Base-by-base conservation (phyloP, 2,888 invertebrate species). In the Caenorhabditis parvicauda region DNA sequence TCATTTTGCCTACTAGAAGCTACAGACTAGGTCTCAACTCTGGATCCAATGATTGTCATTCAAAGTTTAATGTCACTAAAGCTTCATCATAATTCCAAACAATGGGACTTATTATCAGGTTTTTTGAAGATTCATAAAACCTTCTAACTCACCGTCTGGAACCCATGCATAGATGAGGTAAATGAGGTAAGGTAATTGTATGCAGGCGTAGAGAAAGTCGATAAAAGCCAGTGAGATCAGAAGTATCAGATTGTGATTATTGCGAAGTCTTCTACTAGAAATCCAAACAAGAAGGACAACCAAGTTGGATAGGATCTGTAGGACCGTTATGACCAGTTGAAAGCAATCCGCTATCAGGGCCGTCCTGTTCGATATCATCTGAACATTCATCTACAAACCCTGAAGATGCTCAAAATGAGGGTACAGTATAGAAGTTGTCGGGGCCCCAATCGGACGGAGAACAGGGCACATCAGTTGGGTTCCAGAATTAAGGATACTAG, bases 161-260 rank as follows among this genome's bases (percentile, higher is more conserved):
- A 38, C 47, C 48, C 54, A 59, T 21, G 46, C 56, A 5, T 29
- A 21, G 27, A 64, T 55, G 4, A 64, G 59, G 37, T 56, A 56
- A 28, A 64, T 41, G 29, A 64, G 48, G 38, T 56, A 64, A 1
- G 64, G 64, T 29, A 59, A 64, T 29, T 64, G 59, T 21, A 59
- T 45, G 24, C 55, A 44, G 17, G 64, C 64, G 43, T 64, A 64
- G 2, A 56, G 50, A 42, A 64, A 64, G 35, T 64, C 64, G 44
- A 64, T 64, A 24, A 64, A 64, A 3, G 64, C 64, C 9, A 64
- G 29, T 1, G 64, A 59, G 12, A 64, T 56, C 14, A 64, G 59
- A 9, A 64, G 50, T 21, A 64, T 59, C 6, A 64, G 42, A 25
- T 59, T 64, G 27, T 64, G 56, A 25, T 64, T 64, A 7, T 32